Evolutionary conservation across 2,113 vertebrate species (phyloP).

Genomic region (Hipposideros armiger): DNA sequence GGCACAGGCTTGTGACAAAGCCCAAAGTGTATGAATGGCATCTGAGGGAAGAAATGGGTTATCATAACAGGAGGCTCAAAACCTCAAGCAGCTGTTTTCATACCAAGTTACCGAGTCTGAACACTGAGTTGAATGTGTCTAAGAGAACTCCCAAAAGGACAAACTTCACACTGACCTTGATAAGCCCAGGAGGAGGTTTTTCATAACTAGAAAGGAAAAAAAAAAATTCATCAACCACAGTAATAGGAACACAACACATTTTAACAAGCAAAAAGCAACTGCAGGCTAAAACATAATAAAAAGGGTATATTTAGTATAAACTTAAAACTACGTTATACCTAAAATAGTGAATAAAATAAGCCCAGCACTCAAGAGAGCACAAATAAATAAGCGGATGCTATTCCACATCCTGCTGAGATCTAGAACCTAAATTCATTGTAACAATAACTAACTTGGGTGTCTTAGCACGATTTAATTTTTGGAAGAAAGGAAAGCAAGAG

Average conservation of each 20-base stretch:
- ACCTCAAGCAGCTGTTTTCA: background rate
- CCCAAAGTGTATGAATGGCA: background rate
- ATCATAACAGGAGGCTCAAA: background rate
- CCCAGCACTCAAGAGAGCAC: background rate
- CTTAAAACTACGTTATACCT: background rate
- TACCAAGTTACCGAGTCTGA: background rate
- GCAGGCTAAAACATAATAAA: background rate
- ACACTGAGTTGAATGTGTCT: background rate
- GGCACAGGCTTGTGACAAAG: background rate
- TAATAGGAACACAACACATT: background rate
- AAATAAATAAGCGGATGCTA: background rate
- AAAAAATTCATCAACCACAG: background rate
- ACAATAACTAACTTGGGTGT: background rate
- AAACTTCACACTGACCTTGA: conserved; percentile 72
- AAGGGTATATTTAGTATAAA: background rate
- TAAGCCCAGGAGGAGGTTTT: conserved; percentile 79
- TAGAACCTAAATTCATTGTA: background rate
- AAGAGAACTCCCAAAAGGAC: background rate
- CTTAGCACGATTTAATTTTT: background rate
- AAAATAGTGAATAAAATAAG: background rate
- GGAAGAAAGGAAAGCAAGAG: background rate
- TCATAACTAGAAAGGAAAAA: conserved; percentile 72
- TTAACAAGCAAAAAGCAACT: background rate
- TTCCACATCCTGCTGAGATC: background rate
- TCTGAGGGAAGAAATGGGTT: background rate